phyloP scores from a whole-genome alignment of 1,140 invertebrate species.

The Tetramorium simillimum region DNA sequence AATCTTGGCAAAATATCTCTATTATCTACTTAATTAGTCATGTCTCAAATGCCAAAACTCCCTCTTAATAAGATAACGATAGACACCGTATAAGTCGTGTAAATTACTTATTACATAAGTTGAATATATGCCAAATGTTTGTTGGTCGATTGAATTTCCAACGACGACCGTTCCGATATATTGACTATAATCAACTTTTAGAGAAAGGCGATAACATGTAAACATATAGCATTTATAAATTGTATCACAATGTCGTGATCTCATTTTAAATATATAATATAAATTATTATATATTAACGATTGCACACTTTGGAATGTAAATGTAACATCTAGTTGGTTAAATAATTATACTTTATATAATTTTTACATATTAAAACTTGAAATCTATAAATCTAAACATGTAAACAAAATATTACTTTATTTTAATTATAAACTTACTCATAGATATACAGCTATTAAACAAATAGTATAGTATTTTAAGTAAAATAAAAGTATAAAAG shows the following conservation, averaged over 20 bases:
- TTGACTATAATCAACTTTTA: slow-evolving; percentile 43
- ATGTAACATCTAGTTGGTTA: slow-evolving; percentile 1
- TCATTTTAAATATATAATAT: slow-evolving; percentile 65
- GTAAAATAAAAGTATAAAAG: background rate
- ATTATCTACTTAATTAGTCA: background rate
- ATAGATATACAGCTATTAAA: background rate
- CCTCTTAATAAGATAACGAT: slow-evolving; percentile 43
- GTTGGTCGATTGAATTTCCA: slow-evolving; percentile 22
- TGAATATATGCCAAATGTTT: slow-evolving; percentile 63
- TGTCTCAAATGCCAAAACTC: slow-evolving; percentile 71
- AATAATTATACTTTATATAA: slow-evolving; percentile 6
- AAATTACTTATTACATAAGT: slow-evolving; percentile 45
- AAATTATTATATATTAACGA: slow-evolving; percentile 33
- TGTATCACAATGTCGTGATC: slow-evolving; percentile 68
- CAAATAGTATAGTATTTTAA: background rate
- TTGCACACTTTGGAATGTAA: slow-evolving; percentile 41
- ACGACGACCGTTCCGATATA: slow-evolving; percentile 15
- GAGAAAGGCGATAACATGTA: slow-evolving; percentile 39
- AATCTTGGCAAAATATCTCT: background rate
- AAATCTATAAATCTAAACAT: background rate
- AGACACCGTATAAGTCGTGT: background rate
- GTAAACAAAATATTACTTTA: background rate
- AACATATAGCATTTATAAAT: slow-evolving; percentile 37
- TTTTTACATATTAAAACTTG: background rate
- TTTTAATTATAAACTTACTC: background rate